phyloP scores from a whole-genome alignment of 2,888 invertebrate species.

The Strigamia transsilvanica region DNA sequence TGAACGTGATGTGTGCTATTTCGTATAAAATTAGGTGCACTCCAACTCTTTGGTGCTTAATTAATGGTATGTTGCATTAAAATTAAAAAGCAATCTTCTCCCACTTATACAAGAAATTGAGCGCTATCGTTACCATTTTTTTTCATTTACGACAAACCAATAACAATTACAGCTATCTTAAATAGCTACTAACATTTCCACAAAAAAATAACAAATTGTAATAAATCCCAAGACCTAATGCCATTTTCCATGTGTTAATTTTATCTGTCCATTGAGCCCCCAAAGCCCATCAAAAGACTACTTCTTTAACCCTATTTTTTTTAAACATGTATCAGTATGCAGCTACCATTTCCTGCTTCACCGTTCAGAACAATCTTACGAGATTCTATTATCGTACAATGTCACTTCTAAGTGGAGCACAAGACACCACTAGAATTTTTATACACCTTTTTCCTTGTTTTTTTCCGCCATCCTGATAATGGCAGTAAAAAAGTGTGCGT shows the following conservation, averaged over 20 bases:
- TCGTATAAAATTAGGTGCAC: not conserved
- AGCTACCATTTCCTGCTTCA: conserved; percentile 36
- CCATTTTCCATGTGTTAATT: not conserved
- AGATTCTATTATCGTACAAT: conserved; percentile 43
- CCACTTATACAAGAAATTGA: not conserved
- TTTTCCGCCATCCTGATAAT: not conserved
- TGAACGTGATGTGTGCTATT: not conserved
- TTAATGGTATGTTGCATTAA: not conserved
- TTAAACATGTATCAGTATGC: conserved; percentile 17
- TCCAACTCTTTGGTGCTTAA: not conserved
- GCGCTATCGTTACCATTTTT: too few species aligned
- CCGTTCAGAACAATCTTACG: conserved; percentile 42
- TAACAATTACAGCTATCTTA: too few species aligned
- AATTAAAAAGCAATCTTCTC: not conserved
- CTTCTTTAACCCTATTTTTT: not conserved
- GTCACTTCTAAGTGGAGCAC: conserved; percentile 41
- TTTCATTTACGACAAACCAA: too few species aligned
- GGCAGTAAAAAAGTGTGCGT: conserved; percentile 34
- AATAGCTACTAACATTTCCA: too few species aligned
- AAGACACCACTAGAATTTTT: conserved; percentile 36
- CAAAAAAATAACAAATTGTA: too few species aligned
- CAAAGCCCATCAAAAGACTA: not conserved
- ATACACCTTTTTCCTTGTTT: conserved; percentile 6
- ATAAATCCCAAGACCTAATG: not conserved
- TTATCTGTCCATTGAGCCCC: not conserved